Conservation (phyloP, 2,888 invertebrate species). For the Eledona agricola region DNA sequence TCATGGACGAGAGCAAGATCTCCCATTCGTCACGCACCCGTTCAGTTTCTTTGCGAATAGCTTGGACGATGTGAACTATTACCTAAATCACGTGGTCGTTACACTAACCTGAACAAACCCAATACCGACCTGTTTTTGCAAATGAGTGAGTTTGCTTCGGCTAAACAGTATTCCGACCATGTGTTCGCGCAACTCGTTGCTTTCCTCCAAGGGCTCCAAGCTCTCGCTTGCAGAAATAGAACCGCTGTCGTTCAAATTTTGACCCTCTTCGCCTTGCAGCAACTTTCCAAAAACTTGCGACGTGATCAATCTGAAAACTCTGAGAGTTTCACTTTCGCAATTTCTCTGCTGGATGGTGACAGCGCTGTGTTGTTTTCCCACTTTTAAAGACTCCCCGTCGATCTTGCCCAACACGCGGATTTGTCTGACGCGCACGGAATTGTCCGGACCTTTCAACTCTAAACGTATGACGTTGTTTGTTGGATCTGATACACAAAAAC, state of each 20-base stretch:
- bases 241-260: conserved; percentile 51
- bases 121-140: conserved; percentile 84
- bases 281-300: conserved; percentile 93
- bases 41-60: conserved; percentile 88
- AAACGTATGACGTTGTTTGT: conserved; percentile 73
- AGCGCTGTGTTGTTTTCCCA: conserved; percentile 65
- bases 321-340: conserved; percentile 90
- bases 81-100: conserved; percentile 65
- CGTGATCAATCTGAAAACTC: conserved; percentile 91
- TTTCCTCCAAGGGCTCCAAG: conserved; percentile 63
- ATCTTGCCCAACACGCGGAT: conserved; percentile 74
- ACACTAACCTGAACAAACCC: conserved; percentile 1
- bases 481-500: conserved; percentile 40
- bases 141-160: conserved; percentile 88
- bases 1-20: conserved; percentile 66
- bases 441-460: conserved; percentile 91
- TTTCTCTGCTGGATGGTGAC: conserved; percentile 81
- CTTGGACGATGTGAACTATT: conserved; percentile 88
- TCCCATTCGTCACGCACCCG: conserved; percentile 94
- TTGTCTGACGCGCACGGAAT: conserved; percentile 88
- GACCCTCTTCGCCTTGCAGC: conserved; percentile 72
- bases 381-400: conserved; percentile 66
- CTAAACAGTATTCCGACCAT: conserved; percentile 97
- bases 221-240: conserved; percentile 56
- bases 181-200: conserved; percentile 81